Evolutionary conservation across 2,113 vertebrate genomes (phyloP), one percentile per base, ranked within the genome.

Genomic region (Trogon melanurus): DNA sequence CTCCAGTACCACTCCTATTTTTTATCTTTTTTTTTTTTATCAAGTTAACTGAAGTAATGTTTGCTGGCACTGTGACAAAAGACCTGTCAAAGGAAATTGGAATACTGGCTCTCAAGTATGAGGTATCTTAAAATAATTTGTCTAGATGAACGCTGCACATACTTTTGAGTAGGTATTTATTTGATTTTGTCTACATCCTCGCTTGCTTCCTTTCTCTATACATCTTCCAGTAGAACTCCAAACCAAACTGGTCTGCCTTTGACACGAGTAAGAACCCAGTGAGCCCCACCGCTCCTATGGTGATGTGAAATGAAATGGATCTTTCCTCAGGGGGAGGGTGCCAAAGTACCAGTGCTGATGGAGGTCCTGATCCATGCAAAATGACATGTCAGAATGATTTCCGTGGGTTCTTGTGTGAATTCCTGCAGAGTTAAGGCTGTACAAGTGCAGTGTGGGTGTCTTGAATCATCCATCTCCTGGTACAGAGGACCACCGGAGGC

Each of bases 111-210:
- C 57, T 84, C n/a, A 65, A 34, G n/a, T 64, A 16, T 60, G 64
- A 18, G 8, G 1, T 71, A 21, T 61, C 67, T 93, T 85, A 90
- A 91, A 93, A 94, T 75, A 16, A 87, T 96, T 91, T 95, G 81
- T 92, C 76, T 80, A 84, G 79, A 88, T 13, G 1, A 83, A 62
- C 79, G 34, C 53, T 69, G 2, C 0, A 1, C 14, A 4, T 96
- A 30, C 60, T 91, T 91, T 8, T 70, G 25, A 17, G 47, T 51
- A 15, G 51, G 3, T 87, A 32, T 84, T 87, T 89, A 56, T 73
- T 89, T 94, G 66, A 65, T 84, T 66, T 73, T 82, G 25, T 85
- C 82, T 62, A 54, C 14, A 12, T 92, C 32, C 34, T 79, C 29
- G 41, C 36, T 71, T 62, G 29, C 89, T 93, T 70, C n/a, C 44